Percentiles rank a stretch among this genome's conserved stretches.
Evolutionary conservation across 2,113 vertebrate genomes (phyloP).

Genomic region (Brevimyrus niger): DNA sequence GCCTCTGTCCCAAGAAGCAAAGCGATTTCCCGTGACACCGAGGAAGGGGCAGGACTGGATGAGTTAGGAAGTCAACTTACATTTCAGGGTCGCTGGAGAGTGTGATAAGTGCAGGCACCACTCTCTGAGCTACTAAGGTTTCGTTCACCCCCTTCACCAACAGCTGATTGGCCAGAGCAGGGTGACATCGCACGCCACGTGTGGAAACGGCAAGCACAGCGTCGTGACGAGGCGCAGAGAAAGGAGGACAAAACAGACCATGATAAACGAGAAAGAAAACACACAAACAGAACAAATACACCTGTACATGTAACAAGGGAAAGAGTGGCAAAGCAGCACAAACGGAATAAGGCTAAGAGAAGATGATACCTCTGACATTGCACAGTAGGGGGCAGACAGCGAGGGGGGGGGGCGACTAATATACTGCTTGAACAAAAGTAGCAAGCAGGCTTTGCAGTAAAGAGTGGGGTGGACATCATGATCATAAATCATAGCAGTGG

Average conservation of each 20-base stretch:
- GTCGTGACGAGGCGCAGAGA: constrained; percentile 68
- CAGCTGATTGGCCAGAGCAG: constrained; percentile 86
- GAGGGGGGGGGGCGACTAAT: constrained; percentile 30
- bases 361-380: neutral
- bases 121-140: constrained; percentile 99
- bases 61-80: constrained; percentile 84
- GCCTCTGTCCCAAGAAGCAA: neutral
- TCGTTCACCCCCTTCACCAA: constrained; percentile 99
- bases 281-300: constrained; percentile 33
- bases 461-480: neutral
- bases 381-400: constrained; percentile 3
- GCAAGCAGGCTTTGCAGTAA: neutral
- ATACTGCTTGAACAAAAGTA: neutral
- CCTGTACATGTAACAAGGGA: constrained; percentile 6
- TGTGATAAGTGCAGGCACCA: constrained; percentile 99
- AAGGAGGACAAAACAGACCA: constrained; percentile 56
- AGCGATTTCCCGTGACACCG: constrained; percentile 51
- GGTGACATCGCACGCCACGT: constrained; percentile 70
- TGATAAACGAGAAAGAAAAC: constrained; percentile 53
- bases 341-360: constrained; percentile 63
- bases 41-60: constrained; percentile 58
- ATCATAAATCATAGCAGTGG: neutral
- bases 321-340: constrained; percentile 16
- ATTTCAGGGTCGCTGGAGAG: constrained; percentile 99
- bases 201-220: constrained; percentile 78